Conservation (phyloP, 2,797 vertebrate species). For the Gallinago nigripennis region DNA sequence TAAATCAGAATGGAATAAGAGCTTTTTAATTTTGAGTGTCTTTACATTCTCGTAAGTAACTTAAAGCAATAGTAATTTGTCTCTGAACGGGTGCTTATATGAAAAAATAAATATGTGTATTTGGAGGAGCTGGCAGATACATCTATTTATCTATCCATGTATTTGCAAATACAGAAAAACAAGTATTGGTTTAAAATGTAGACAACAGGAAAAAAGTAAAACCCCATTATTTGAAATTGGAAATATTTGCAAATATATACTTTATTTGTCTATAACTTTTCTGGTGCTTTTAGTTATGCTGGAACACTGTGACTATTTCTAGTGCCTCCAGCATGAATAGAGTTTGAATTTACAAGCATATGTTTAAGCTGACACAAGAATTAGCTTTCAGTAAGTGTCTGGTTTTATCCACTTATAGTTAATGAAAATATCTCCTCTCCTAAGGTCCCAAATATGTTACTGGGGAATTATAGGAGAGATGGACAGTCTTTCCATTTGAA, state of each 20-base stretch:
- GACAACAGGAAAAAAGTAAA: background rate
- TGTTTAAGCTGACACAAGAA: background rate
- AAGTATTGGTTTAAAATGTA: background rate
- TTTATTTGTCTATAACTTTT: slow-evolving; percentile 6
- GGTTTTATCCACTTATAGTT: background rate
- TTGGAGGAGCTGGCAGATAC: background rate
- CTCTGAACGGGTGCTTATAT: background rate
- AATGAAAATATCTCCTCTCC: background rate
- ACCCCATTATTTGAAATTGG: background rate
- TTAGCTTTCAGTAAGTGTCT: background rate
- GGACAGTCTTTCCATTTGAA: background rate
- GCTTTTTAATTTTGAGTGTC: slow-evolving; percentile 32
- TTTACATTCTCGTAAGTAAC: background rate
- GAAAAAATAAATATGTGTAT: slow-evolving; percentile 26
- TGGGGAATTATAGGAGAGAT: background rate
- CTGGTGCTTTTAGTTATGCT: slow-evolving; percentile 12
- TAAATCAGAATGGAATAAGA: slow-evolving; percentile 23
- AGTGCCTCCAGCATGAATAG: background rate
- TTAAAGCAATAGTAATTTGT: background rate
- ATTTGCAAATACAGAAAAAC: background rate
- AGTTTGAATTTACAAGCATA: background rate
- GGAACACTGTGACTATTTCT: background rate
- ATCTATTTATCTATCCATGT: background rate
- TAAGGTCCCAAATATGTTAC: background rate
- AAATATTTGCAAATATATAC: background rate